A percentile compares a stretch with the other conserved stretches of the same genome.
phyloP scores from a whole-genome alignment of 2,797 vertebrate species.

The Oreochromis mossambicus region DNA sequence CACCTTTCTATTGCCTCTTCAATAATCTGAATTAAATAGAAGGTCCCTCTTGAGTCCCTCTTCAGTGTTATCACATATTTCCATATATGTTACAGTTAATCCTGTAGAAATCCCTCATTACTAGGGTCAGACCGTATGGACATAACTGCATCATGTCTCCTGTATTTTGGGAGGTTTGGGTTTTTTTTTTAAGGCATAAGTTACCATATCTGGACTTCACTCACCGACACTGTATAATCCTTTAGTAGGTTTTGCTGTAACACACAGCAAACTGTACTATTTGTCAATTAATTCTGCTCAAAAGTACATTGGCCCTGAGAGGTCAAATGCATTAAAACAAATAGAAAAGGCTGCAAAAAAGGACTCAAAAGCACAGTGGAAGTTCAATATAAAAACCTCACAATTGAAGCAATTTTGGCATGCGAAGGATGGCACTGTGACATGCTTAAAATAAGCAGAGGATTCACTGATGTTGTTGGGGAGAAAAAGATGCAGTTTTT shows the following conservation, averaged over 20 bases:
- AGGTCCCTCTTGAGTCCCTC: neutral
- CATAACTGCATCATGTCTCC: neutral
- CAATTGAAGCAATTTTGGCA: neutral
- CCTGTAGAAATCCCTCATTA: neutral
- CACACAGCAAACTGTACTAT: neutral
- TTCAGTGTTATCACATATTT: neutral
- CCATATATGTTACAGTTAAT: neutral
- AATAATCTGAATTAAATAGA: neutral
- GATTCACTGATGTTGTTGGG: neutral
- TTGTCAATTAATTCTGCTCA: neutral
- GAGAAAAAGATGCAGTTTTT: accelerated
- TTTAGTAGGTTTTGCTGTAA: neutral
- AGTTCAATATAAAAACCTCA: neutral
- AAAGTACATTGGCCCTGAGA: accelerated
- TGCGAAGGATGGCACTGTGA: neutral
- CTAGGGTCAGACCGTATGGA: neutral
- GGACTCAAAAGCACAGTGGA: neutral
- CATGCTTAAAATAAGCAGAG: neutral
- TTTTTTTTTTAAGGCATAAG: neutral
- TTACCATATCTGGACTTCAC: neutral
- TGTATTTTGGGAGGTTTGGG: neutral
- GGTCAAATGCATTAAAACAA: neutral
- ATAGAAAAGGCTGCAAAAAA: neutral
- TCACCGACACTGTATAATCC: accelerated
- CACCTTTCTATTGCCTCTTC: neutral